phyloP scores from a whole-genome alignment of 2,797 vertebrate genomes.

The Smutsia temminckii region DNA sequence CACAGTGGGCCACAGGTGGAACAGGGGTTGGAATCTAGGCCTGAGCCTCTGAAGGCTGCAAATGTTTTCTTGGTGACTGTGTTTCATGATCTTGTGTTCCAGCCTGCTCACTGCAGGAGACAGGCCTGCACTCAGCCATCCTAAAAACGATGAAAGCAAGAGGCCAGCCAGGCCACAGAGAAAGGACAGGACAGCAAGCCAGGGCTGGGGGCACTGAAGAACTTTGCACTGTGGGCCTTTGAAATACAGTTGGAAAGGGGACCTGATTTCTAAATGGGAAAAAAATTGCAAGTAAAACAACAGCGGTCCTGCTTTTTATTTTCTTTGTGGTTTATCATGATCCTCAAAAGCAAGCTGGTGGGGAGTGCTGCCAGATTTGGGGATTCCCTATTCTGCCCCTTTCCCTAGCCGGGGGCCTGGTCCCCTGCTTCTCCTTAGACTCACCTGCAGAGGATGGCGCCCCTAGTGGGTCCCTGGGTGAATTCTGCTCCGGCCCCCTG shows the following conservation, averaged over 20 bases:
- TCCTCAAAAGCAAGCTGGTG: background rate
- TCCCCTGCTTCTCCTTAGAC: background rate
- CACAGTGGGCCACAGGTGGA: accelerated
- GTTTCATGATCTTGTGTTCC: background rate
- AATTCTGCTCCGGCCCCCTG: background rate
- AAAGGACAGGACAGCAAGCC: background rate
- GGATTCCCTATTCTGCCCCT: background rate
- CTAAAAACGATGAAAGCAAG: background rate
- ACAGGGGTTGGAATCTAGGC: background rate
- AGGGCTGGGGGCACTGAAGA: background rate
- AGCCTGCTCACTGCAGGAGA: background rate
- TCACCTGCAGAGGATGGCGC: background rate
- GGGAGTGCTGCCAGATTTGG: background rate
- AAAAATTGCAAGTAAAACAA: background rate
- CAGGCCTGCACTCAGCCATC: background rate
- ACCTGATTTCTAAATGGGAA: background rate
- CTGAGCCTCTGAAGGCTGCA: background rate
- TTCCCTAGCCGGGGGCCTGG: background rate
- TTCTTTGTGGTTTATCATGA: background rate
- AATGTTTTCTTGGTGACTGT: background rate
- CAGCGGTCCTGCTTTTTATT: background rate
- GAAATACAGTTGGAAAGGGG: conserved; percentile 19
- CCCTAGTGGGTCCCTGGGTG: background rate
- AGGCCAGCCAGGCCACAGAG: background rate
- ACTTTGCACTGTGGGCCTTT: background rate